A percentile compares a stretch with the other conserved stretches of the same genome.
Conservation (phyloP, 2,888 invertebrate genomes). For the Cheilosia pagana region DNA sequence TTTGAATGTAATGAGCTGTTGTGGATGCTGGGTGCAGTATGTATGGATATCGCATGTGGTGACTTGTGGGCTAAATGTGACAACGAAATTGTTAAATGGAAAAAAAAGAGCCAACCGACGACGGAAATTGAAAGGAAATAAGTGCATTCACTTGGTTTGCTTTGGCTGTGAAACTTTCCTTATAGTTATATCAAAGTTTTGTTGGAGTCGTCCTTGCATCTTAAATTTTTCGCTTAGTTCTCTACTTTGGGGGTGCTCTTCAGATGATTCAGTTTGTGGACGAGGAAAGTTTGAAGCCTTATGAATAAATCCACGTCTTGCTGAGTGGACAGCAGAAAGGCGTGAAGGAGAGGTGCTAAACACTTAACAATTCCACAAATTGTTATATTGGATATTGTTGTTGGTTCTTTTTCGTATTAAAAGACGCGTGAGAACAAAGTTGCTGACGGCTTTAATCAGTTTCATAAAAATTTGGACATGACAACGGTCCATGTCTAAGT, state of each 20-base stretch:
- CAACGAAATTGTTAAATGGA: not conserved
- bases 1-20: constrained; percentile 21
- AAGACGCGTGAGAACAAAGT: no score
- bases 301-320: constrained; percentile 25
- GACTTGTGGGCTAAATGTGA: constrained; percentile 1
- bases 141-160: constrained; percentile 55
- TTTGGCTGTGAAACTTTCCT: constrained; percentile 41
- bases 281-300: constrained; percentile 16
- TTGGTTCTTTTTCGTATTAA: no score
- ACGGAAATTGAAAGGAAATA: constrained; percentile 54
- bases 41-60: not conserved
- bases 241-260: not conserved
- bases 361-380: no score
- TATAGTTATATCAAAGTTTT: constrained; percentile 50
- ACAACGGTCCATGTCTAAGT: no score
- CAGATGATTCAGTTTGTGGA: constrained; percentile 20
- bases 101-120: not conserved
- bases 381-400: no score
- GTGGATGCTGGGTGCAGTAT: not conserved
- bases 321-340: constrained; percentile 3
- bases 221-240: not conserved
- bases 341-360: no score
- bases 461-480: no score
- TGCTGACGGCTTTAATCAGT: no score
- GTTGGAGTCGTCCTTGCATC: constrained; percentile 1